phyloP scores from a whole-genome alignment of 1,140 invertebrate species.

The Camponotus vicinus region DNA sequence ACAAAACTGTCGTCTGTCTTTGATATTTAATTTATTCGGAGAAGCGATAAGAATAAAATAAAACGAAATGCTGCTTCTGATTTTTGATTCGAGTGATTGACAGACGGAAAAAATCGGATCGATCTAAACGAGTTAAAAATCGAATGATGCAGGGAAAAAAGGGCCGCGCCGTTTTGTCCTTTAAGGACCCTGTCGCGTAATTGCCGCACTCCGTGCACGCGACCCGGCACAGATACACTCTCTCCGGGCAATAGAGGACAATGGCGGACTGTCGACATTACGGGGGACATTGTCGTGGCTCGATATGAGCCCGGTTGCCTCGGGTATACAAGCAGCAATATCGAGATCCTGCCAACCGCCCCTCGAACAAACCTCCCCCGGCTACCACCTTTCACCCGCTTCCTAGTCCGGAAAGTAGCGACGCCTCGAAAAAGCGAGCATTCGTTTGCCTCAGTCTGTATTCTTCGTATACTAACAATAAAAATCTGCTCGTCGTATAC shows the following conservation, averaged over 20 bases:
- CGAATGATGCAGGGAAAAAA: not conserved
- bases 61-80: too few species aligned
- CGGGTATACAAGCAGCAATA: slow-evolving; percentile 79
- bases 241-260: slow-evolving; percentile 72
- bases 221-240: slow-evolving; percentile 68
- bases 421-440: slow-evolving; percentile 25
- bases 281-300: slow-evolving; percentile 75
- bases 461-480: not conserved
- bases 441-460: slow-evolving; percentile 21
- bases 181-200: slow-evolving; percentile 42
- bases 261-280: slow-evolving; percentile 77
- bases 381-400: slow-evolving; percentile 13
- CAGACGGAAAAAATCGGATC: not conserved
- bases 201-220: slow-evolving; percentile 70
- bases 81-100: too few species aligned
- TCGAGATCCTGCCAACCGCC: slow-evolving; percentile 62
- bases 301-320: slow-evolving; percentile 77
- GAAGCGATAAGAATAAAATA: too few species aligned
- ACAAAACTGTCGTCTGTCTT: too few species aligned
- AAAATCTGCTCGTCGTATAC: not conserved
- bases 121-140: not conserved
- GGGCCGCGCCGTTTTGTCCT: not conserved
- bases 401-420: slow-evolving; percentile 33
- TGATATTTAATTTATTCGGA: too few species aligned
- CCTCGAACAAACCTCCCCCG: not conserved